Evolutionary conservation across 2,888 invertebrate species (phyloP), one percentile per base, ranked within the genome.

Genomic region (Neoaliturus tenellus): DNA sequence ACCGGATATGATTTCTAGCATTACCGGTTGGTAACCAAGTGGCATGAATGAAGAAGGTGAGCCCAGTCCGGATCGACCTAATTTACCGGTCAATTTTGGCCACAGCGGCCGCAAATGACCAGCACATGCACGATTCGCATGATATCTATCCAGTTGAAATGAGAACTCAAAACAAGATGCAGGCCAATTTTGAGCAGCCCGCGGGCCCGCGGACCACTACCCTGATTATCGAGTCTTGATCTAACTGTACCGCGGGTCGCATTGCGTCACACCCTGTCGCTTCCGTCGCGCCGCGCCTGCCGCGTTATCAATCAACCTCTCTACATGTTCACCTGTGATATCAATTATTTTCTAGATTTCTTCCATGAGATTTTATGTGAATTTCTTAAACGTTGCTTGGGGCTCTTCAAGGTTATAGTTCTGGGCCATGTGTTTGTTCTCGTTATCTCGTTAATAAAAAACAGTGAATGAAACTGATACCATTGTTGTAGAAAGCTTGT

Each of bases 181-280:
- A 67, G 69, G 8, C 39, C n/a, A 69, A 39, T 69, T 39, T 10
- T 39, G 8, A 20, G 39, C n/a, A 20, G 35, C 69, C 69, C 20
- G 20, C 20, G 39, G 69, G 35, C 69, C 12, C 6, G 39, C 69
- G 35, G 23, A 69, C 69, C 69, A 28, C 35, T 69, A 35, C 69
- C 39, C 20, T 69, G 23, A 39, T 67, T 67, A 67, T 69, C 69
- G 39, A 17, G 35, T 23, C 39, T 67, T 67, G 69, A 35, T 69
- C 35, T 69, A 69, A 69, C 69, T 39, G 69, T 69, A 39, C 69
- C 31, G 31, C 17, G 67, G 33, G 8, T 14, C 35, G 20, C n/a
- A 23, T 69, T 69, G 69, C 69, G 69, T 69, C 69, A 69, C 35
- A 69, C 20, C n/a, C 31, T 69, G 69, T 39, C 35, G 69, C 69